phyloP scores from a whole-genome alignment of 1,140 invertebrate species.

The Nasonia giraulti region DNA sequence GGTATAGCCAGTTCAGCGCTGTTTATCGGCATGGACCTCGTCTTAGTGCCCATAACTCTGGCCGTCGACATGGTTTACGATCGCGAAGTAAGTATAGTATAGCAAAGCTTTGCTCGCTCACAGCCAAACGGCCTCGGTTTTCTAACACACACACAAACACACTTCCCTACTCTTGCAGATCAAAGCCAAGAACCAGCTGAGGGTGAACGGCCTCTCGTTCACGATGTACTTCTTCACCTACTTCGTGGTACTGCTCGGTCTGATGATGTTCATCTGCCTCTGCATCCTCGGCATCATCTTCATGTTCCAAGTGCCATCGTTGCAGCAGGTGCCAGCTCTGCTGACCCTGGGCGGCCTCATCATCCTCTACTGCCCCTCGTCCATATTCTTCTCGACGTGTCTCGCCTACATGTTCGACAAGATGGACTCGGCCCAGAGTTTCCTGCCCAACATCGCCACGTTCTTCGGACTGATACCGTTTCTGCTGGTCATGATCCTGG shows the following conservation, averaged over 20 bases:
- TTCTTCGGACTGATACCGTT: conserved; percentile 86
- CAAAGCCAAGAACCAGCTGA: conserved; percentile 87
- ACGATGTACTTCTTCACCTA: conserved; percentile 86
- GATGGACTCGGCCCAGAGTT: conserved; percentile 86
- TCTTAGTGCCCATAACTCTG: conserved; percentile 83
- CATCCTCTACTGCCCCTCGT: conserved; percentile 83
- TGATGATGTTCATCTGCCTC: conserved; percentile 82
- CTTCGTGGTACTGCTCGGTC: conserved; percentile 81
- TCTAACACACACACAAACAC: not conserved
- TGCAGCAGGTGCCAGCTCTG: conserved; percentile 82
- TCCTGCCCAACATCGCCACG: conserved; percentile 85
- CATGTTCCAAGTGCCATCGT: conserved; percentile 80
- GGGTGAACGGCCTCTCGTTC: conserved; percentile 87
- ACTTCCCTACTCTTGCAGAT: conserved; percentile 75
- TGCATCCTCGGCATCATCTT: conserved; percentile 82
- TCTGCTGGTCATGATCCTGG: conserved; percentile 80
- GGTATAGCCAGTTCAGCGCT: conserved; percentile 82
- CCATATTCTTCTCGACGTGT: conserved; percentile 84
- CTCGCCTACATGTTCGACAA: conserved; percentile 88
- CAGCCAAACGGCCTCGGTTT: not conserved
- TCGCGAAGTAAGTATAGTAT: conserved; percentile 79
- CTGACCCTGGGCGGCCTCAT: conserved; percentile 80
- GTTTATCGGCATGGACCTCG: conserved; percentile 87
- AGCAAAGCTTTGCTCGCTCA: not conserved
- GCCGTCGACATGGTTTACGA: conserved; percentile 89